These are phyloP conservation scores for Epinotia demarniana DNA, from an alignment of 2,888 invertebrate species.

Conservation along the genomic window DNA sequence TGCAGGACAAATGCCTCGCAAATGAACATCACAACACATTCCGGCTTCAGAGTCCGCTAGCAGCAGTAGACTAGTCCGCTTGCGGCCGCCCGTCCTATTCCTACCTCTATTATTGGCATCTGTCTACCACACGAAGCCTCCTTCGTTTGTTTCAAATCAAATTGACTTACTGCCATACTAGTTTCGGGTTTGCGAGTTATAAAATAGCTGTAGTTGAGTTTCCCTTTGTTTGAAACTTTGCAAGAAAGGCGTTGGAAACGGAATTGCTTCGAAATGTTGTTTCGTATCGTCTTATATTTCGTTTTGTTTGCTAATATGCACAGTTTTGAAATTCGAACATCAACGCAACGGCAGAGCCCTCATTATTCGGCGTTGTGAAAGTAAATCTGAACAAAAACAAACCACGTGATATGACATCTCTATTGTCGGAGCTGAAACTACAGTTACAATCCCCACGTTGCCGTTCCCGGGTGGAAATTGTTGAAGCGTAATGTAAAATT, in stretches of 20 bases:
- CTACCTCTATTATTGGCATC: conserved; percentile 42
- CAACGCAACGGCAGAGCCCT: neutral
- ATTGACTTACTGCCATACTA: conserved; percentile 39
- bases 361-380: conserved; percentile 12
- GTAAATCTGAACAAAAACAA: conserved; percentile 39
- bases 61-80: conserved; percentile 20
- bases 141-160: conserved; percentile 40
- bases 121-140: conserved; percentile 31
- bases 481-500: conserved; percentile 44
- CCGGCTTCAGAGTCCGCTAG: conserved; percentile 11
- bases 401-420: conserved; percentile 30
- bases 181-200: conserved; percentile 31
- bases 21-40: conserved; percentile 32
- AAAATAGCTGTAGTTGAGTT: conserved; percentile 29
- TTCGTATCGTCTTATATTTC: neutral
- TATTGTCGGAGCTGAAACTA: conserved; percentile 34
- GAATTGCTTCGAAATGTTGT: conserved; percentile 11
- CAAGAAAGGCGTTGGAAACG: conserved; percentile 9
- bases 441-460: conserved; percentile 38
- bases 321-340: neutral
- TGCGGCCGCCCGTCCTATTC: conserved; percentile 20
- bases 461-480: conserved; percentile 38
- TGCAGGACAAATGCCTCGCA: conserved; percentile 19
- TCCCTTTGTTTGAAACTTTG: conserved; percentile 18
- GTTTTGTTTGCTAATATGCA: neutral